Evolutionary conservation across 2,113 vertebrate genomes (phyloP), one percentile per base, ranked within the genome.

Genomic region (Misgurnus anguillicaudatus): DNA sequence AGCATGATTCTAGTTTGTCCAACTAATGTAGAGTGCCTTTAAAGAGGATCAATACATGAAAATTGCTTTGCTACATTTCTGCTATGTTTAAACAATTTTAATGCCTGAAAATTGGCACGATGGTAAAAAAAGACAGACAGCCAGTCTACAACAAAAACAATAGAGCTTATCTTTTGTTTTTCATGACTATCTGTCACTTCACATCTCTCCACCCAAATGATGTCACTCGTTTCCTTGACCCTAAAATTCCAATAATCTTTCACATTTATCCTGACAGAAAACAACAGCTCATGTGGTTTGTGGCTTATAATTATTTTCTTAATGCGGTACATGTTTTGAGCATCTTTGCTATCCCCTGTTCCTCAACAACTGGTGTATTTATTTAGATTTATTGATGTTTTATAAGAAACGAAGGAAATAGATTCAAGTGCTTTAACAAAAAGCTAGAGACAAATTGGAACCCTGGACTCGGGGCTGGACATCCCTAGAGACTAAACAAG

Each of bases 81-180:
- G 14, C 65, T 45, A n/a, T 42, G 14, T 64, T 71, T 39, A 55
- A 60, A 58, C 53, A 51, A 36, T 45, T 39, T 41, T 21, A 55
- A 41, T 31, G 9, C 17, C 36, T 77, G 11, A 39, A 71, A 77
- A 16, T 39, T 31, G 60, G 63, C 48, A 58, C 41, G 16, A n/a
- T 24, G 70, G 69, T 80, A 58, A 85, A 82, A 63, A 80, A 9
- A n/a, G 9, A 85, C 55, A 81, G n/a, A 83, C 85, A 87, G 82
- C 80, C 42, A 72, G 70, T 31, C 77, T 83, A 55, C 80, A 73
- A 16, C 82, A 76, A 69, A 83, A 86, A 92, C 90, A 92, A 91
- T 90, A 78, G 85, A 53, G 78, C 78, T 65, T 83, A 87, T 81
- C 86, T 88, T 73, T 85, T 85, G 87, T 87, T 75, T 85, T 86